Percentiles rank a stretch among this genome's conserved stretches.
These are phyloP conservation scores for Hemistola chrysoprasaria DNA, from an alignment of 2,888 invertebrate genomes.

Conservation along the genomic window DNA sequence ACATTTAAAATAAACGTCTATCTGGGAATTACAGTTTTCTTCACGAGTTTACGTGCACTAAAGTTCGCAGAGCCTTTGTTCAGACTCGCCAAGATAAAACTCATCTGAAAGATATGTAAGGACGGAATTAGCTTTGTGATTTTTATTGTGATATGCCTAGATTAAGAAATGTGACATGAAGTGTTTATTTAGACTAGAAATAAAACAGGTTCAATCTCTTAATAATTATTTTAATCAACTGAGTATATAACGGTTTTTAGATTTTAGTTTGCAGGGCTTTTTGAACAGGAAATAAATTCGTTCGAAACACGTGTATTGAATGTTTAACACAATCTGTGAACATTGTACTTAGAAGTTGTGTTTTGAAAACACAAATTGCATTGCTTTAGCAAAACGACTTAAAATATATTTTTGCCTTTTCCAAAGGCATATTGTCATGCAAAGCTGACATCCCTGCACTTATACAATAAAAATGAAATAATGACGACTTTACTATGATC, in stretches of 20 bases:
- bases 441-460: slow-evolving; percentile 17
- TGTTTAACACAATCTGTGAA: not conserved
- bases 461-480: slow-evolving; percentile 18
- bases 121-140: not conserved
- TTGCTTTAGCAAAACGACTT: slow-evolving; percentile 1
- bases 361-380: slow-evolving; percentile 3
- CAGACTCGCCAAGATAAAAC: too few relatives aligned
- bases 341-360: not conserved
- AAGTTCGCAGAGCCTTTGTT: too few relatives aligned
- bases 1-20: too few relatives aligned
- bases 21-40: too few relatives aligned
- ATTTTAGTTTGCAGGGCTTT: slow-evolving; percentile 6
- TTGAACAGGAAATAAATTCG: slow-evolving; percentile 16
- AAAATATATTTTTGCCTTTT: slow-evolving; percentile 18
- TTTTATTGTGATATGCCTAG: slow-evolving; percentile 4
- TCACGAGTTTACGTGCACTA: too few relatives aligned
- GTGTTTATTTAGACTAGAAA: slow-evolving; percentile 6
- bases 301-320: slow-evolving; percentile 1
- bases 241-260: slow-evolving; percentile 14
- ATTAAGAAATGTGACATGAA: too few relatives aligned
- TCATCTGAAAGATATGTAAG: too few relatives aligned
- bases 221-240: slow-evolving; percentile 23
- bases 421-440: slow-evolving; percentile 16
- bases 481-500: too few relatives aligned
- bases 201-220: slow-evolving; percentile 14